These are phyloP conservation scores for Drosophila ezoana DNA, from an alignment of 2,888 invertebrate genomes.

Conservation along the genomic window DNA sequence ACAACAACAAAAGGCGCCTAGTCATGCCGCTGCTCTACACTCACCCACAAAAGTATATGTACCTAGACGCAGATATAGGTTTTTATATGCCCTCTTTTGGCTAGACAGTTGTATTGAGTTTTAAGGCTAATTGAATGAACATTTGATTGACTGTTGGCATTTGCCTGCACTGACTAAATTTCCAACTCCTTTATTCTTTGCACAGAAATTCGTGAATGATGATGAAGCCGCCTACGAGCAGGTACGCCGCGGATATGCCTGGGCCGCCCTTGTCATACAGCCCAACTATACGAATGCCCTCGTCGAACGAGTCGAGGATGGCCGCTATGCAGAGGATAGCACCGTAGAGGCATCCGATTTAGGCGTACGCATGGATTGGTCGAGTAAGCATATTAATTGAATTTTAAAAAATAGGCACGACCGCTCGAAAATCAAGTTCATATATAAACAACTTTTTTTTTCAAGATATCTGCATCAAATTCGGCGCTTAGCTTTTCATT, in stretches of 20 bases:
- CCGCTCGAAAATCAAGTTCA: too few relatives aligned
- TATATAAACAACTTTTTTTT: too few relatives aligned
- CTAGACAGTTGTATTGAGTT: constrained; percentile 49
- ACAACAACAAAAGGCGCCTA: constrained; percentile 13
- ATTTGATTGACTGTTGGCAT: constrained; percentile 59
- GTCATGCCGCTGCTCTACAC: constrained; percentile 9
- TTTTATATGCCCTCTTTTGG: not conserved
- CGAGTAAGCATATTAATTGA: constrained; percentile 87
- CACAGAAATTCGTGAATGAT: constrained; percentile 86
- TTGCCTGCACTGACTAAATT: not conserved
- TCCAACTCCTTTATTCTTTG: not conserved
- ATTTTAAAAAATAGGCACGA: too few relatives aligned
- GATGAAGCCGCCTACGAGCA: constrained; percentile 88
- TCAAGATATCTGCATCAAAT: too few relatives aligned
- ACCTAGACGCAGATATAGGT: not conserved
- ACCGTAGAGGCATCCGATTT: constrained; percentile 89
- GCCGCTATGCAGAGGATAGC: constrained; percentile 87
- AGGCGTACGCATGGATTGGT: constrained; percentile 91
- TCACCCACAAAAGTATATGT: constrained; percentile 7
- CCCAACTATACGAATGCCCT: constrained; percentile 91
- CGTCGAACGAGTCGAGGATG: constrained; percentile 87
- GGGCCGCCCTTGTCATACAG: constrained; percentile 91
- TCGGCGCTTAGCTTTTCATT: too few relatives aligned
- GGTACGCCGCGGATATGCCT: constrained; percentile 90
- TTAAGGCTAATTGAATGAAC: constrained; percentile 58